A percentile compares a stretch with the other conserved stretches of the same genome.
Evolutionary conservation across 37 sponge, comb jelly and placozoan species (phyloP).

Genomic region (Cliona cf. orientalis): DNA sequence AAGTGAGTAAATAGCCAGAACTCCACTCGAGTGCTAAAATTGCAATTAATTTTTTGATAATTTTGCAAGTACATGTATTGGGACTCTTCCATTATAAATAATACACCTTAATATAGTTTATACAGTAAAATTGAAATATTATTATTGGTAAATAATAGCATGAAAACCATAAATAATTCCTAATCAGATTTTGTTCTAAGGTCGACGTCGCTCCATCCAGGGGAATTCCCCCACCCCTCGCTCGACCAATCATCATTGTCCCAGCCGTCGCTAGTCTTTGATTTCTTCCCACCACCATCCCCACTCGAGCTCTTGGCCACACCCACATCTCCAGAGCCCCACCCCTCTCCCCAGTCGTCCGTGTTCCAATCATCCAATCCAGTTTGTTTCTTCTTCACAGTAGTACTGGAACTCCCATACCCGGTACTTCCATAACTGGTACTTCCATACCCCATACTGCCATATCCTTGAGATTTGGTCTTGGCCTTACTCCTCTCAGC

Average conservation of each 20-base stretch:
- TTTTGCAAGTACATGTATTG: too few relatives aligned
- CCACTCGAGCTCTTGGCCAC: neutral
- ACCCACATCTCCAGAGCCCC: neutral
- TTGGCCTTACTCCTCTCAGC: neutral
- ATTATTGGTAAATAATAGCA: too few relatives aligned
- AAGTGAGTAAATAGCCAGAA: too few relatives aligned
- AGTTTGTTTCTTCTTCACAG: neutral
- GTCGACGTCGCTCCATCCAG: slow-evolving; percentile 31
- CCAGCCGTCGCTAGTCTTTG: neutral
- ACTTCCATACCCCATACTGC: slow-evolving; percentile 18
- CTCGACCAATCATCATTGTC: slow-evolving; percentile 14
- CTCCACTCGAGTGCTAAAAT: too few relatives aligned
- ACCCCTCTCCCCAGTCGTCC: slow-evolving; percentile 26
- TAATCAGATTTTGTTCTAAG: slow-evolving; percentile 24
- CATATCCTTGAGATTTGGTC: neutral
- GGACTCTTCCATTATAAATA: too few relatives aligned
- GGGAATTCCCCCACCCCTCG: neutral
- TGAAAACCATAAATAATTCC: too few relatives aligned
- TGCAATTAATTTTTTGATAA: too few relatives aligned
- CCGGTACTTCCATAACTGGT: slow-evolving; percentile 38
- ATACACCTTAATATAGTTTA: too few relatives aligned
- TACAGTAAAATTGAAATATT: too few relatives aligned
- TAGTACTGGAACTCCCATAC: neutral
- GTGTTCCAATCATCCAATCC: neutral
- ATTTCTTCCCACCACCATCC: too few relatives aligned